Conservation (phyloP, 2,797 vertebrate genomes). For the Pangasius djambal region DNA sequence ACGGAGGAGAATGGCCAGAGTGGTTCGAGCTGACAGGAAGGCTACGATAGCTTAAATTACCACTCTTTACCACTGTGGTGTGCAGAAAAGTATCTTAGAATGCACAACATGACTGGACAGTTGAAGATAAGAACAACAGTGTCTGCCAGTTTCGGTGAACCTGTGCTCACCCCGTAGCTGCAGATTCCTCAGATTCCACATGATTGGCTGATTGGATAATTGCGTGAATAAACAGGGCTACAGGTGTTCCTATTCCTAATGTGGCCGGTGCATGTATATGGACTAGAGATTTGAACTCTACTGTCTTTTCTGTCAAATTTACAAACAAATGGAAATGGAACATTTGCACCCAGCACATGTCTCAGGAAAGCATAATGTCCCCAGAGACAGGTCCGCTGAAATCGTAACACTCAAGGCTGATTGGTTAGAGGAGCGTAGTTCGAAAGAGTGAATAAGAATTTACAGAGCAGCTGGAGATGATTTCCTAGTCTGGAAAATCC, state of each 20-base stretch:
- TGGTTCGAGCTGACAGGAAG: neutral
- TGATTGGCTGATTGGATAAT: neutral
- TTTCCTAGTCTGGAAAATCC: constrained; percentile 45
- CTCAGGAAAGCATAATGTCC: constrained; percentile 31
- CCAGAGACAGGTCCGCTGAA: constrained; percentile 20
- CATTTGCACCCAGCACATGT: constrained; percentile 29
- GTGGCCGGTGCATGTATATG: neutral
- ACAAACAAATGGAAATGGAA: constrained; percentile 22
- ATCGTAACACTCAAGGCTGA: constrained; percentile 38
- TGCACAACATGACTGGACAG: neutral
- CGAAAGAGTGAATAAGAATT: constrained; percentile 38
- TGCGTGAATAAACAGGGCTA: neutral
- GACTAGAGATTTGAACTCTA: neutral
- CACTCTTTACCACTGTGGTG: neutral
- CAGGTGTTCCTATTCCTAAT: neutral
- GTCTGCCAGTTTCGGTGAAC: neutral
- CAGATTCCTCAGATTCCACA: neutral
- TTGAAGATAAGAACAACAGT: neutral
- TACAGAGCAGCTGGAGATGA: constrained; percentile 51
- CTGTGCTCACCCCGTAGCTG: neutral
- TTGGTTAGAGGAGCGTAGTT: constrained; percentile 43
- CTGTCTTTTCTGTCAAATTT: neutral
- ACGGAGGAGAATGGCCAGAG: neutral
- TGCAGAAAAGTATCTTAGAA: neutral
- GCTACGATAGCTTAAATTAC: neutral